Base-by-base conservation (phyloP, 2,797 vertebrate species). In the Halcyon leucocephala region DNA sequence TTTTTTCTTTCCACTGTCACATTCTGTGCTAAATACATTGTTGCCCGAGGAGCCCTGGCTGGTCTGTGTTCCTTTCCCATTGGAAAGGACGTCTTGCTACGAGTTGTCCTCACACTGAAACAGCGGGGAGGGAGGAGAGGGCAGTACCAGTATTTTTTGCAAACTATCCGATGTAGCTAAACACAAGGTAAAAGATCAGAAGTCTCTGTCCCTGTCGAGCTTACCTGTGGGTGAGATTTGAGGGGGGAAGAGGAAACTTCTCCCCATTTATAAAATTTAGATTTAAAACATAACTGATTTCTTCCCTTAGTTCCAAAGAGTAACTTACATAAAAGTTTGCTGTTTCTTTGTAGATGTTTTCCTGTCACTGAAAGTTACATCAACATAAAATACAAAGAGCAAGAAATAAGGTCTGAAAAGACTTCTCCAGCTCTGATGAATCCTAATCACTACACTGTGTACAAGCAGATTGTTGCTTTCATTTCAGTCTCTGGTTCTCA, bases 51-150 rank as follows among this genome's bases (percentile, higher is more conserved):
- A 82, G 19, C 10, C 62, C 44, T 58, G n/a, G 12, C 20, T 52
- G 58, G 33, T 31, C 41, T 62, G 16, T 14, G 24, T 39, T 61
- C 49, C 11, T 58, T 42, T 90, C 25, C 29, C 24, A 7, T 9
- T 70, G 26, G 52, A 89, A 25, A 14, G 60, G 65, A 48, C 1
- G 1, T 12, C 61, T 26, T 39, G 58, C 31, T 81, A 42, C 0
- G 0, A 0, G 0, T 13, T 57, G 25, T 21, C 54, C 31, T 54
- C 0, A 0, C 46, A 20, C 7, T 42, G 39, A 0, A 0, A 81
- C 41, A 88, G 24, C 11, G 31, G 19, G 12, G 17, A 70, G 0
- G 0, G 10, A 31, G 9, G 37, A 77, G 8, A 39, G 6, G 14
- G 80, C 3, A 26, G 4, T 8, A 31, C 6, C 5, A 24, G n/a